These are phyloP conservation scores for Mongoloraphidia duomilia DNA, from an alignment of 2,888 invertebrate species.

Conservation along the genomic window DNA sequence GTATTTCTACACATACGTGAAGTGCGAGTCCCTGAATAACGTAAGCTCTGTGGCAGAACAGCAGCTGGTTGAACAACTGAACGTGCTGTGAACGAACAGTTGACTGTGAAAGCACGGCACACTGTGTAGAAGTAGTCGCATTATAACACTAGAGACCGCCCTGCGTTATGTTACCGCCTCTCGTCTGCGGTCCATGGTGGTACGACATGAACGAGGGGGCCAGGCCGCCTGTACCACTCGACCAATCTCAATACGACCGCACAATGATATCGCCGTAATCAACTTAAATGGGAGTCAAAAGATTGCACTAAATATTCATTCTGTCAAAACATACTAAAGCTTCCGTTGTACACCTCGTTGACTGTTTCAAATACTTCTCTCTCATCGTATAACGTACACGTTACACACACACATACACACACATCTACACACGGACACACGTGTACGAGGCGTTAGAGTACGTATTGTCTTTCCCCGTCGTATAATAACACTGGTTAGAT, in stretches of 20 bases:
- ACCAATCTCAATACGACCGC: constrained; percentile 32
- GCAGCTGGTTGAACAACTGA: too few relatives aligned
- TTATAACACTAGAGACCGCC: too few relatives aligned
- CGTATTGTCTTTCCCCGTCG: constrained; percentile 30
- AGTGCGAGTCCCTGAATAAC: too few relatives aligned
- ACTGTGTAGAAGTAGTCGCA: too few relatives aligned
- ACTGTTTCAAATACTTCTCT: background rate
- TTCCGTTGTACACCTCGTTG: background rate
- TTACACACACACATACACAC: constrained; percentile 26
- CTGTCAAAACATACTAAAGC: constrained; percentile 27
- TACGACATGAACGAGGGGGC: too few relatives aligned
- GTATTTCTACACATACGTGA: too few relatives aligned
- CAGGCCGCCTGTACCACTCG: constrained; percentile 28
- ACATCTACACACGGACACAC: constrained; percentile 23
- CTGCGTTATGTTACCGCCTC: too few relatives aligned
- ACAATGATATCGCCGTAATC: constrained; percentile 29
- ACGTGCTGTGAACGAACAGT: too few relatives aligned
- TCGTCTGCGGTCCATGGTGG: too few relatives aligned
- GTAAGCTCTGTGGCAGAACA: too few relatives aligned
- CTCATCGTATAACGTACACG: constrained; percentile 2
- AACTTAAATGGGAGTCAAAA: constrained; percentile 30
- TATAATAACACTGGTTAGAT: background rate
- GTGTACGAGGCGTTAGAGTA: constrained; percentile 17
- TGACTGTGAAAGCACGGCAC: too few relatives aligned
- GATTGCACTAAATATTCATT: constrained; percentile 30